phyloP scores from a whole-genome alignment of 1,140 invertebrate species.

The Cotesia vestalis region DNA sequence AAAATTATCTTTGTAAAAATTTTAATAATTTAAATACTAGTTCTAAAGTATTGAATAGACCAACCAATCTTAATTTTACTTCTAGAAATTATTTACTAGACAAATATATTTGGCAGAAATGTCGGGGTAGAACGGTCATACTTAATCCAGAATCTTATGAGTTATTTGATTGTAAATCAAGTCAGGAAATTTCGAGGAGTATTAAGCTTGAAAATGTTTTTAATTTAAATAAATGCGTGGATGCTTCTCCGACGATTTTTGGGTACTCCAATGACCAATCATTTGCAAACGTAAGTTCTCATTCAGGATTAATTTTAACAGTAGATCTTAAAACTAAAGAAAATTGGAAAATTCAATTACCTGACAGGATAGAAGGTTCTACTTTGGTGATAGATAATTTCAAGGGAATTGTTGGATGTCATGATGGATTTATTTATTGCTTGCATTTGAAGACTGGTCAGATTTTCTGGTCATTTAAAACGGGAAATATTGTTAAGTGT shows the following conservation, averaged over 20 bases:
- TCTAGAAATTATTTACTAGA: neutral
- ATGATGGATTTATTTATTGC: constrained; percentile 74
- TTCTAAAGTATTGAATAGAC: constrained; percentile 17
- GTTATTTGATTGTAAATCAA: too few relatives aligned
- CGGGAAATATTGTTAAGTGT: constrained; percentile 73
- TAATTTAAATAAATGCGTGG: constrained; percentile 77
- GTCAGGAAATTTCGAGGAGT: neutral
- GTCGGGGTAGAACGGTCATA: neutral
- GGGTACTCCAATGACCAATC: constrained; percentile 46
- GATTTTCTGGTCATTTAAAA: constrained; percentile 71
- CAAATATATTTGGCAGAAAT: neutral
- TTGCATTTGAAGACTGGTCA: constrained; percentile 67
- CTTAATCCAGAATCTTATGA: neutral
- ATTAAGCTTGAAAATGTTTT: constrained; percentile 52
- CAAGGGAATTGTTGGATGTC: constrained; percentile 67
- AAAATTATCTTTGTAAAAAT: constrained; percentile 42
- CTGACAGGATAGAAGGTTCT: constrained; percentile 70
- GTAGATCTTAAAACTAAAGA: constrained; percentile 55
- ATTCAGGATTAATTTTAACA: constrained; percentile 70
- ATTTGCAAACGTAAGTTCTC: constrained; percentile 68
- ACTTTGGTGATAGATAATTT: constrained; percentile 53
- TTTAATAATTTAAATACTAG: neutral
- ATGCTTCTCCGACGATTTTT: constrained; percentile 73
- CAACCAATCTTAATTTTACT: neutral
- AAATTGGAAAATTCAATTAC: constrained; percentile 60